Conservation (phyloP, 2,888 invertebrate species). For the Scaeva pyrastri region DNA sequence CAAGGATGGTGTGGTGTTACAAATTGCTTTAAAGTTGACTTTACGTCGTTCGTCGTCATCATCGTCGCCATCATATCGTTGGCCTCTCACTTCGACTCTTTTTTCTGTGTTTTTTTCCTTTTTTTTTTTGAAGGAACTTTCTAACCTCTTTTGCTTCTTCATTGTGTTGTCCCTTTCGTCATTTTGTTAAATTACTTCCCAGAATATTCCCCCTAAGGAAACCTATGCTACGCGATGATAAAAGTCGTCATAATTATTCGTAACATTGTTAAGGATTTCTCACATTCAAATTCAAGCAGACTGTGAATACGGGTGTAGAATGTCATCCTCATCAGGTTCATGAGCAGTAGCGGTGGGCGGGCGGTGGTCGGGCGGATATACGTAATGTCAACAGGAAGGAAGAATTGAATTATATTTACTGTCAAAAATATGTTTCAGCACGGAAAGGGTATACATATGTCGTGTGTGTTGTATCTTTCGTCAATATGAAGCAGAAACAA, state of each 20-base stretch:
- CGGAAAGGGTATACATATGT: no score
- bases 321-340: no score
- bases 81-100: slow-evolving; percentile 4
- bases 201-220: slow-evolving; percentile 43
- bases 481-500: no score
- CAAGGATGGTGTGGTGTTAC: slow-evolving; percentile 47
- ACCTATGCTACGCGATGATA: slow-evolving; percentile 64
- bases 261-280: slow-evolving; percentile 62
- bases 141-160: slow-evolving; percentile 21
- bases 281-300: slow-evolving; percentile 15
- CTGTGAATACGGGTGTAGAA: background rate
- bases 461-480: no score
- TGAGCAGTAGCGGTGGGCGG: no score
- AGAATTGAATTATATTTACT: no score
- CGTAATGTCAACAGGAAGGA: no score
- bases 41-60: slow-evolving; percentile 19
- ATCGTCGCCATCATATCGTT: no score
- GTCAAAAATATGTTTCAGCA: no score
- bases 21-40: slow-evolving; percentile 74
- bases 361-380: no score
- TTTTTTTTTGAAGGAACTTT: background rate
- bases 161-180: slow-evolving; percentile 40
- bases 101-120: slow-evolving; percentile 31
- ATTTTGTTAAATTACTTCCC: slow-evolving; percentile 61
- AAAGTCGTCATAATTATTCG: slow-evolving; percentile 72